Base-by-base conservation (phyloP, 2,113 vertebrate genomes). In the Arvicanthis niloticus region DNA sequence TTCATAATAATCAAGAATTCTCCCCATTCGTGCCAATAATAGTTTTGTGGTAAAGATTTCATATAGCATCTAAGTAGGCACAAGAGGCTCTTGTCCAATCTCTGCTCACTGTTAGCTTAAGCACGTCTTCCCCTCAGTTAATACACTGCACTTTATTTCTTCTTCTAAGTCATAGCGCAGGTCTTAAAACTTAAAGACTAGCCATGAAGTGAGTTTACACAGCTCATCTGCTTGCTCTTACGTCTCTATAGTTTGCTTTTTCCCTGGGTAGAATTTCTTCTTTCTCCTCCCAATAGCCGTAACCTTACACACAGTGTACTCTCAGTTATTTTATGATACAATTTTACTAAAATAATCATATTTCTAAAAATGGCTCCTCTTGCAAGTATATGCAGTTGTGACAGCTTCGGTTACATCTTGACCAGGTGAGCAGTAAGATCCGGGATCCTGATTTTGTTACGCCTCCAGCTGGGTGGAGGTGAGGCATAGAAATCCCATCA, bases 101-200 rank as follows among this genome's bases (percentile, higher is more conserved):
- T 68, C n/a, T 11, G 4, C 11, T 4, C 3, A 24, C 26, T 2
- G 2, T 60, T 53, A 42, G 5, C 34, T 7, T 72, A 26, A 53
- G 11, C 3, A 17, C 29, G 37, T 34, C 45, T 40, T 24, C 4
- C 13, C 24, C 16, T 56, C 34, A 7, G 65, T 89, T 60, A 65
- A 78, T 65, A 48, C 7, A 48, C n/a, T 42, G 24, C 19, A 56
- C 73, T 82, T 81, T 68, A 62, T 26, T 75, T 51, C 51, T 67
- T 40, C 58, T 87, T 80, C 58, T 56, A 42, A 89, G 48, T 45
- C 53, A 65, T n/a, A 34, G 21, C 29, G 13, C 56, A 34, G 70
- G 88, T 80, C 34, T n/a, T 58, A 86, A 92, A 75, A 58, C 65
- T 73, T 65, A 86, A 88, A 84, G 70, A 73, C n/a, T 72, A 81